A percentile compares a stretch with the other conserved stretches of the same genome.
Conservation (phyloP, 2,888 invertebrate genomes). For the Andrena trimmerana region DNA sequence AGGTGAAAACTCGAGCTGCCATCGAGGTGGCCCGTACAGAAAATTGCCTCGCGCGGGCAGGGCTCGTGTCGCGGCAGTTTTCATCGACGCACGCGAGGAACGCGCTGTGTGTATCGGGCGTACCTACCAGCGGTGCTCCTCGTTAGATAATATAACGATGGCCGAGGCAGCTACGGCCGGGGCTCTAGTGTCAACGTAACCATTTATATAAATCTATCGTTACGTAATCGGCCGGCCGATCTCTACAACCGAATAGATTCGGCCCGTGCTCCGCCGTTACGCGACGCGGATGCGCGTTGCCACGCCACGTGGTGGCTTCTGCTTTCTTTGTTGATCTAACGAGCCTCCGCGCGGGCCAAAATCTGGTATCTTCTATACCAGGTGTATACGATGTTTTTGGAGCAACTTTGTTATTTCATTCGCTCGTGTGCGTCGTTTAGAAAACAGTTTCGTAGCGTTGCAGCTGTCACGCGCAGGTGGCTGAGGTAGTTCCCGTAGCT, state of each 20-base stretch:
- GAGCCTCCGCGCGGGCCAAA: background rate
- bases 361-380: too few relatives aligned
- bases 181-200: conserved; percentile 84
- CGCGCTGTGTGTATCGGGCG: conserved; percentile 25
- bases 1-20: background rate
- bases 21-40: too few relatives aligned
- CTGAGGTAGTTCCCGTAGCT: too few relatives aligned
- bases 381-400: too few relatives aligned
- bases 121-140: conserved; percentile 63
- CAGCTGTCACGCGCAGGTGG: too few relatives aligned
- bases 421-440: too few relatives aligned
- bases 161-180: conserved; percentile 70
- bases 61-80: background rate
- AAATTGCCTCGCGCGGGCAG: too few relatives aligned
- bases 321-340: conserved; percentile 26
- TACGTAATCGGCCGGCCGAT: conserved; percentile 82
- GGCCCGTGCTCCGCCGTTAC: conserved; percentile 69
- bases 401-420: too few relatives aligned
- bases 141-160: conserved; percentile 81
- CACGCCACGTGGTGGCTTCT: conserved; percentile 54
- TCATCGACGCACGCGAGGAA: conserved; percentile 11
- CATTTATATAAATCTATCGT: conserved; percentile 85
- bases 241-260: conserved; percentile 79
- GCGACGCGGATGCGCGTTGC: conserved; percentile 44
- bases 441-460: too few relatives aligned